A percentile compares a stretch with the other conserved stretches of the same genome.
Conservation (phyloP, 2,797 vertebrate species). For the Sebastes flavidus region DNA sequence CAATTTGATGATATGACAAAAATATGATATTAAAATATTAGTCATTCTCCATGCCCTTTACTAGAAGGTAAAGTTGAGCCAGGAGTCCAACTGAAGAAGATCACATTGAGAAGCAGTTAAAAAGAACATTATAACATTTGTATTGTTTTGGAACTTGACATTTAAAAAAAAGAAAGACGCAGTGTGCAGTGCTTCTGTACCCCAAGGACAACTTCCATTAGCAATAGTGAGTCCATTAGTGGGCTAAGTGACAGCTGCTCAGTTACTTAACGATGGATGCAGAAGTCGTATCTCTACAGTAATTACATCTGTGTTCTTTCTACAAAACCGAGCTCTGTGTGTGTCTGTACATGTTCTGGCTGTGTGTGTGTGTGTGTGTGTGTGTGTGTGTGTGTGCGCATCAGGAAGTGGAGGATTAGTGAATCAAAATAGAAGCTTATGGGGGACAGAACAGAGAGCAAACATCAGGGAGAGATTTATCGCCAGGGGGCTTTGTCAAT, state of each 20-base stretch:
- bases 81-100: not conserved
- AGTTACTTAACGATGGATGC: constrained; percentile 51
- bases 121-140: not conserved
- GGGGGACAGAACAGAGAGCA: constrained; percentile 32
- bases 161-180: constrained; percentile 7
- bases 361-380: not conserved
- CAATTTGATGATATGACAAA: not conserved
- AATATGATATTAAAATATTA: not conserved
- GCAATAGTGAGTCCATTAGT: constrained; percentile 65
- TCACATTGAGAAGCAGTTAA: not conserved
- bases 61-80: not conserved
- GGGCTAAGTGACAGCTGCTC: constrained; percentile 66
- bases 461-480: constrained; percentile 60
- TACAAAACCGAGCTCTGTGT: constrained; percentile 11
- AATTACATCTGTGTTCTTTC: constrained; percentile 50
- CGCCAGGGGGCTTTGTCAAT: constrained; percentile 37
- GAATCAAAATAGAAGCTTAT: constrained; percentile 69
- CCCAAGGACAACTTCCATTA: constrained; percentile 63
- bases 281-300: constrained; percentile 54
- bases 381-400: constrained; percentile 1
- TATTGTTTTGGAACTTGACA: constrained; percentile 3
- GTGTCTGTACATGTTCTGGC: constrained; percentile 17
- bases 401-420: constrained; percentile 62
- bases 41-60: not conserved
- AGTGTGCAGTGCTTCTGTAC: not conserved